Evolutionary conservation across 2,888 invertebrate genomes (phyloP), one percentile per base, ranked within the genome.

Genomic region (Psococerastis gibbosa): DNA sequence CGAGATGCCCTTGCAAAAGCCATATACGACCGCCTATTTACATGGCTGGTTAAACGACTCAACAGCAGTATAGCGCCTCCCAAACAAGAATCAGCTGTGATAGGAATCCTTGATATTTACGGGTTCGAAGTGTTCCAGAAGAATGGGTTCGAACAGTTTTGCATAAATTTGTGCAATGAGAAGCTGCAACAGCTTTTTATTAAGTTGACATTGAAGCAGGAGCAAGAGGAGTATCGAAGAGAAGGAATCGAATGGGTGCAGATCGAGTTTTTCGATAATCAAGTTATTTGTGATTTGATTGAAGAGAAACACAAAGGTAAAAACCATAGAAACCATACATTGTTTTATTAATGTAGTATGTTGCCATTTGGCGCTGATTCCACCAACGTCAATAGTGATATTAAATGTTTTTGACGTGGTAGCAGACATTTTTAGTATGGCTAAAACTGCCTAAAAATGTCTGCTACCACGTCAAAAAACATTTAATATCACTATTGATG

Each of bases 81-180:
- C 8, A 67, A 64, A 32, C 62, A 68, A 15, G 64, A 65, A 35
- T 75, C 75, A 17, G 69, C 70, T 2, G 79, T 88, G 1, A 84
- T 91, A 64, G 91, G 91, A 2, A 84, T 92, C 51, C 63, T 92
- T 50, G 91, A 92, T 59, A 92, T 92, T 53, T 92, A 92, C 55
- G 92, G 91, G 41, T 92, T 92, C 58, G 91, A 92, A 63, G 87
- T 92, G 50, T 89, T 92, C 66, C 73, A 82, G 43, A 78, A 73
- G 52, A 92, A 92, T 58, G 82, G 82, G 78, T 83, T 83, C 60
- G 82, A 83, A 60, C 91, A 92, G 62, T 83, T 92, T 60, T 91
- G 91, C 65, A 92, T 92, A 49, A 92, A 92, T 65, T 91, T 83
- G 66, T 92, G 91, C 61, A 92, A 92, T 59, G 91, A 92, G 64